phyloP scores from a whole-genome alignment of 2,797 vertebrate genomes.

The Choloepus didactylus region DNA sequence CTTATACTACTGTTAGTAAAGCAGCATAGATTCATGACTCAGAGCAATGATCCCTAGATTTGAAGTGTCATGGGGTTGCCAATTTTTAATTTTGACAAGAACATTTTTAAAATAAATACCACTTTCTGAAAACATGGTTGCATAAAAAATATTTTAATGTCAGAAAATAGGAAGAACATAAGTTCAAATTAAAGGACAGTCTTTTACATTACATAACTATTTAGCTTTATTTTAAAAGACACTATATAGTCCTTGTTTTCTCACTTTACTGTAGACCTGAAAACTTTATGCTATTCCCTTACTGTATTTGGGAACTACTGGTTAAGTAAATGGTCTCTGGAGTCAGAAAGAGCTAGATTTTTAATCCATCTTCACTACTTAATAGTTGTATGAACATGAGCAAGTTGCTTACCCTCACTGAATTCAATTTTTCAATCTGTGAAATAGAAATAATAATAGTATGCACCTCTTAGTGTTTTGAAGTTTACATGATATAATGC shows the following conservation, averaged over 20 bases:
- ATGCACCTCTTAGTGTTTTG: neutral
- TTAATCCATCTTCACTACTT: neutral
- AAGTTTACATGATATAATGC: neutral
- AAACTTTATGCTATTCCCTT: neutral
- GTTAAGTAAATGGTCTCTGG: neutral
- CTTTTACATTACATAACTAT: neutral
- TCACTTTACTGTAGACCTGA: slow-evolving; percentile 49
- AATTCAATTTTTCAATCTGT: slow-evolving; percentile 35
- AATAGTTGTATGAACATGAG: neutral
- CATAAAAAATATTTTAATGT: neutral
- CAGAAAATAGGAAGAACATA: slow-evolving; percentile 21
- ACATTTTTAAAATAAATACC: neutral
- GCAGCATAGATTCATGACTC: neutral
- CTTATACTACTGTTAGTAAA: neutral
- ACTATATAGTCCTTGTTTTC: slow-evolving; percentile 17
- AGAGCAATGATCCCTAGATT: neutral
- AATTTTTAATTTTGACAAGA: slow-evolving; percentile 32
- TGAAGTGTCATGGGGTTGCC: neutral
- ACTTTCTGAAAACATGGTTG: neutral
- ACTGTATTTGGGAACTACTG: slow-evolving; percentile 3
- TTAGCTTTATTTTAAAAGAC: neutral
- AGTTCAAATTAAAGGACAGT: slow-evolving; percentile 14
- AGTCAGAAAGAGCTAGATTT: slow-evolving; percentile 45
- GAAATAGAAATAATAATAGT: neutral
- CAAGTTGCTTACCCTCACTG: neutral